Evolutionary conservation across 1,140 invertebrate species (phyloP).

Genomic region (Parapsyche elsis): DNA sequence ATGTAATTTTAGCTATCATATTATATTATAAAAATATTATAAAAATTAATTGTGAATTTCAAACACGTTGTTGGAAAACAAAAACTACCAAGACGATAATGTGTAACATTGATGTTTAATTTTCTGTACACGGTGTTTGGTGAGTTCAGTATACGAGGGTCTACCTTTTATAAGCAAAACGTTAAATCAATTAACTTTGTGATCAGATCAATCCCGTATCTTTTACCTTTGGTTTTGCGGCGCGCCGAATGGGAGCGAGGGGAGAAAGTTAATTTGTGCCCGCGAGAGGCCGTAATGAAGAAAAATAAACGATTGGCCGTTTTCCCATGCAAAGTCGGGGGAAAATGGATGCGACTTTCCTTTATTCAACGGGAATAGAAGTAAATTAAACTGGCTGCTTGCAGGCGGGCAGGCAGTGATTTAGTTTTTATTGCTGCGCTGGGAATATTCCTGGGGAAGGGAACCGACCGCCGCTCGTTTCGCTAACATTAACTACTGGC

Average conservation of each 20-base stretch:
- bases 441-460: slow-evolving; percentile 38
- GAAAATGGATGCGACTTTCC: slow-evolving; percentile 43
- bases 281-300: slow-evolving; percentile 15
- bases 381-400: slow-evolving; percentile 47
- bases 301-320: slow-evolving; percentile 35
- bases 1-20: too few relatives aligned
- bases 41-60: too few relatives aligned
- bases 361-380: slow-evolving; percentile 46
- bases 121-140: too few relatives aligned
- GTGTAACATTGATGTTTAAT: too few relatives aligned
- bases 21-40: too few relatives aligned
- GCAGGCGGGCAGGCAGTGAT: slow-evolving; percentile 43
- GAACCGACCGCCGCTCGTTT: slow-evolving; percentile 18
- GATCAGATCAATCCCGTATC: not conserved
- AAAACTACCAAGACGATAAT: too few relatives aligned
- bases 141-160: too few relatives aligned
- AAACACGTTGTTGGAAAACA: too few relatives aligned
- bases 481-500: slow-evolving; percentile 33
- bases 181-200: not conserved
- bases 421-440: slow-evolving; percentile 45
- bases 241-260: not conserved
- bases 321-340: slow-evolving; percentile 37
- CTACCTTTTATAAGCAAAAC: not conserved
- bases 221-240: not conserved
- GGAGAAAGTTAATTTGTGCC: slow-evolving; percentile 38